Conservation (phyloP, 2,113 vertebrate genomes). For the Axis porcinus region DNA sequence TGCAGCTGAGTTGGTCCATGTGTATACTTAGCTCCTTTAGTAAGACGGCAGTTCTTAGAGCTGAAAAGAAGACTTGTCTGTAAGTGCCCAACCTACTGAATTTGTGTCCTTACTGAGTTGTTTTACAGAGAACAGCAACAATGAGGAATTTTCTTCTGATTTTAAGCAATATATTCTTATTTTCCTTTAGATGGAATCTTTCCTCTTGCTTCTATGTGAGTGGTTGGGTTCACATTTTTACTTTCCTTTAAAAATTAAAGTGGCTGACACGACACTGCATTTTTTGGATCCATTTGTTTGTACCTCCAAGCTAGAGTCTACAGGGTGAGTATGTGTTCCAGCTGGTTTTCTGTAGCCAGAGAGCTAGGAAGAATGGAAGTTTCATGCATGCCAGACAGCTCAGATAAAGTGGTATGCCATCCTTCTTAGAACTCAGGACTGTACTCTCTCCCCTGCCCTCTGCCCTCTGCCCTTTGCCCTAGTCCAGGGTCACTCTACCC, state of each 20-base stretch:
- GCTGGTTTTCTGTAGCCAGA: not conserved
- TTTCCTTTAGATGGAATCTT: not conserved
- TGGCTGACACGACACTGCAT: not conserved
- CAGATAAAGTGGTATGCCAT: not conserved
- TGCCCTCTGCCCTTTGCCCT: not conserved
- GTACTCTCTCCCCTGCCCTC: not conserved
- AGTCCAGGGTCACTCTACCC: not conserved
- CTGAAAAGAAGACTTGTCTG: not conserved
- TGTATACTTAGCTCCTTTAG: not conserved
- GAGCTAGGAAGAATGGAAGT: not conserved
- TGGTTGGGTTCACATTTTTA: not conserved
- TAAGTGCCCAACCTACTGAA: not conserved
- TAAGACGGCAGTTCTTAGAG: not conserved
- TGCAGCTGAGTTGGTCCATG: not conserved
- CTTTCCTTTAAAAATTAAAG: not conserved
- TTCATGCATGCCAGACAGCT: fast-evolving
- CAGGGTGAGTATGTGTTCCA: not conserved
- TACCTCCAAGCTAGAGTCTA: not conserved
- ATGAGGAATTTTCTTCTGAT: not conserved
- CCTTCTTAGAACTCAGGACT: not conserved
- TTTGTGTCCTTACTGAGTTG: not conserved
- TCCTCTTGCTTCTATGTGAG: not conserved
- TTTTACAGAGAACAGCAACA: not conserved
- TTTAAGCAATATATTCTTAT: not conserved
- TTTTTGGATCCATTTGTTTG: not conserved